These are phyloP conservation scores for Bombylius discolor DNA, from an alignment of 2,888 invertebrate species.

Conservation along the genomic window DNA sequence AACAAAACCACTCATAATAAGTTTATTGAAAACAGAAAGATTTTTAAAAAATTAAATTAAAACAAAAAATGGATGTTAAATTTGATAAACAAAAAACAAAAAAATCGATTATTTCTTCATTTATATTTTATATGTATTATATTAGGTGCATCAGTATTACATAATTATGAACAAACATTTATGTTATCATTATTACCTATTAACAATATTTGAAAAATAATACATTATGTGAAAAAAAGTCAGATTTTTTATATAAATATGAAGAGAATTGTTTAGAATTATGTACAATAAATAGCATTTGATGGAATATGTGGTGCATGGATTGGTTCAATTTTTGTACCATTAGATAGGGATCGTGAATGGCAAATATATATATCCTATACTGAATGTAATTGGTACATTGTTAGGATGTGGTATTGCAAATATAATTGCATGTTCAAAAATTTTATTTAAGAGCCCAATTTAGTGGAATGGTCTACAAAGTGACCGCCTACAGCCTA, in stretches of 20 bases:
- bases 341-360: constrained; percentile 74
- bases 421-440: constrained; percentile 36
- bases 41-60: too few relatives aligned
- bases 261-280: constrained; percentile 31
- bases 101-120: constrained; percentile 32
- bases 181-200: constrained; percentile 29
- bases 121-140: constrained; percentile 33
- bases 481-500: too few relatives aligned
- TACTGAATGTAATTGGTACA: constrained; percentile 51
- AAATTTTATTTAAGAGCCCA: constrained; percentile 30
- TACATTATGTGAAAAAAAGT: constrained; percentile 34
- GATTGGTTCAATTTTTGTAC: constrained; percentile 66
- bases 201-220: constrained; percentile 32
- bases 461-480: too few relatives aligned
- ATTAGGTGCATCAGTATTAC: constrained; percentile 35
- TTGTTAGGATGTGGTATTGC: constrained; percentile 43
- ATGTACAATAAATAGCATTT: constrained; percentile 32
- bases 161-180: constrained; percentile 34
- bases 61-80: constrained; percentile 27
- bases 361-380: constrained; percentile 70
- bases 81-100: constrained; percentile 34
- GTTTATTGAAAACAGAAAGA: too few relatives aligned
- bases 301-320: constrained; percentile 55
- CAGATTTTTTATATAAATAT: constrained; percentile 30
- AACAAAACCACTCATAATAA: too few relatives aligned